These are phyloP conservation scores for Zaprionus taronus DNA, from an alignment of 1,140 invertebrate species.

Conservation along the genomic window DNA sequence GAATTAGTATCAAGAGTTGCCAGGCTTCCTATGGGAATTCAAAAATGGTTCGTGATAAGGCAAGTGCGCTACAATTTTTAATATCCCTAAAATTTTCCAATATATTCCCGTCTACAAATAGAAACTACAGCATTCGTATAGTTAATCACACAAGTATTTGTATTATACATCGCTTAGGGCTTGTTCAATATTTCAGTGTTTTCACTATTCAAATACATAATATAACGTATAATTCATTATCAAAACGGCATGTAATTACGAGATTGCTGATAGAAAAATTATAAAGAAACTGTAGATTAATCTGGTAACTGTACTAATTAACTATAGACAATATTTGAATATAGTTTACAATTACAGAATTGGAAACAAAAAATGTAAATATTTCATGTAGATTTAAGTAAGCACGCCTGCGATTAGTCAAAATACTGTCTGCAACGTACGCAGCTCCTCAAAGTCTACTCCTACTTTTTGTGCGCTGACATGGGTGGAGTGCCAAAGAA, in stretches of 20 bases:
- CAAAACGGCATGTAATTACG: conserved; percentile 1
- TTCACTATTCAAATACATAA: conserved; percentile 21
- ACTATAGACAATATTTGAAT: conserved; percentile 20
- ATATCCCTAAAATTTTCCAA: not conserved
- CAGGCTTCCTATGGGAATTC: not conserved
- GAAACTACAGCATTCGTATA: not conserved
- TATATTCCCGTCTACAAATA: not conserved
- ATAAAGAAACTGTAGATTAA: conserved; percentile 7
- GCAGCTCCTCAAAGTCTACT: not conserved
- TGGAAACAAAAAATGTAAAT: conserved; percentile 55
- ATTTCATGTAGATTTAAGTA: conserved; percentile 64
- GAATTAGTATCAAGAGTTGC: too few relatives aligned
- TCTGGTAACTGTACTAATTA: not conserved
- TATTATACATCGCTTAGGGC: conserved; percentile 2
- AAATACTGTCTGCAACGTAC: conserved; percentile 27
- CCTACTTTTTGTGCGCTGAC: conserved; percentile 69
- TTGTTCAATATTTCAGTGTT: conserved; percentile 16
- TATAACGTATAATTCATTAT: conserved; percentile 19
- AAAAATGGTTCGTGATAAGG: not conserved
- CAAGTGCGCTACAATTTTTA: not conserved
- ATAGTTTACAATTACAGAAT: conserved; percentile 24
- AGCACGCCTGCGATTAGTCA: conserved; percentile 49
- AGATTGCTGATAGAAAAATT: conserved; percentile 25
- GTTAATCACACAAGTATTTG: not conserved
- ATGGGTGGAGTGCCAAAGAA: conserved; percentile 74